Conservation (phyloP, 2,113 vertebrate species). For the Amphiprion percula region DNA sequence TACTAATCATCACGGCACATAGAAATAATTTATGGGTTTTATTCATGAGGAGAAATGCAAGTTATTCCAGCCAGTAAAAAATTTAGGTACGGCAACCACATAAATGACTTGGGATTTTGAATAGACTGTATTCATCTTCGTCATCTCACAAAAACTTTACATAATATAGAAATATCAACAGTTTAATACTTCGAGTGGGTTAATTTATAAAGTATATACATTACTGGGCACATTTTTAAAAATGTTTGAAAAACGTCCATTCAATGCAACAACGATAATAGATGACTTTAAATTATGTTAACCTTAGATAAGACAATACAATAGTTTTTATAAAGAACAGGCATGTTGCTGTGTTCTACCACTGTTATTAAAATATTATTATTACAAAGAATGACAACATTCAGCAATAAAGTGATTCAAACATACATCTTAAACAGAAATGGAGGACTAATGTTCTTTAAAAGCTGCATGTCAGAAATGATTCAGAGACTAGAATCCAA, state of each 20-base stretch:
- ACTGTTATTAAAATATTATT: no score
- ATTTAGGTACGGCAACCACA: slow-evolving; percentile 43
- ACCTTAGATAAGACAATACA: no score
- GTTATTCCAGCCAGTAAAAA: slow-evolving; percentile 68
- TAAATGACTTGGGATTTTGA: slow-evolving; percentile 52
- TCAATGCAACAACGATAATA: no score
- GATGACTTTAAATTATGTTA: no score
- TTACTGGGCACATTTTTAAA: neutral
- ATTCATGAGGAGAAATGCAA: slow-evolving; percentile 65
- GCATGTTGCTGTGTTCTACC: no score
- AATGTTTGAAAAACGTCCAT: neutral
- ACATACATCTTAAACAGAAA: no score
- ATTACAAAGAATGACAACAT: no score
- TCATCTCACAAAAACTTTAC: slow-evolving; percentile 2
- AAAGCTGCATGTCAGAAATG: no score
- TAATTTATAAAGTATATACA: neutral
- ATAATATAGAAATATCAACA: neutral
- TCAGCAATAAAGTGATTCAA: no score
- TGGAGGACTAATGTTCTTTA: no score
- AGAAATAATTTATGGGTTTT: slow-evolving; percentile 68
- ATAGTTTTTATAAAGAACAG: no score
- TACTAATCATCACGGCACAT: slow-evolving; percentile 69
- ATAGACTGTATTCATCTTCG: slow-evolving; percentile 50
- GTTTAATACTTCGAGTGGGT: neutral
- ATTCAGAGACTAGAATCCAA: no score